Conservation (phyloP, 2,797 vertebrate genomes). For the Aeoliscus strigatus region DNA sequence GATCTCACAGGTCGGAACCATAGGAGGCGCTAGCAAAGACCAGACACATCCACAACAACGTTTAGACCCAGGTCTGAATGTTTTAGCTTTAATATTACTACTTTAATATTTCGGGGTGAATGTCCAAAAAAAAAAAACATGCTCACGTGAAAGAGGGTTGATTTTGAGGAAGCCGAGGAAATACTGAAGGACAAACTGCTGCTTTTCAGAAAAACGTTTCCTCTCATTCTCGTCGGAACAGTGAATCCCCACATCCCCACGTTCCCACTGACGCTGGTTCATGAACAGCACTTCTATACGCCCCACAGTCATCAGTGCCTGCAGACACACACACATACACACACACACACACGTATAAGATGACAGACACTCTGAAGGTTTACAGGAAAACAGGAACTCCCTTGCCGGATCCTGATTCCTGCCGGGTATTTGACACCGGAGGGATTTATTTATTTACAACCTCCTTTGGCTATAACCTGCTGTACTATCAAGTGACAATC, state of each 20-base stretch:
- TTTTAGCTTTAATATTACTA: no score
- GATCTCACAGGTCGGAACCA: constrained; percentile 72
- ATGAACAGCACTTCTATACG: constrained; percentile 75
- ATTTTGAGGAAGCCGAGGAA: constrained; percentile 71
- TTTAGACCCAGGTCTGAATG: no score
- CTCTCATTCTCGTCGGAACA: constrained; percentile 54
- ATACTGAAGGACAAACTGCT: constrained; percentile 75
- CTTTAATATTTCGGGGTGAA: no score
- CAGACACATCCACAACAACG: constrained; percentile 3
- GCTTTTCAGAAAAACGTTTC: constrained; percentile 51
- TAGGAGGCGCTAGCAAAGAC: constrained; percentile 37
- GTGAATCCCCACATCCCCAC: constrained; percentile 50
- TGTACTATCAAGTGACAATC: constrained; percentile 44
- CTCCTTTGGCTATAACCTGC: constrained; percentile 14
- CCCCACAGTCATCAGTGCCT: constrained; percentile 72
- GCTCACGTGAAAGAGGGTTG: constrained; percentile 54
- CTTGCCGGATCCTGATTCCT: constrained; percentile 48
- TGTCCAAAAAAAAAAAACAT: no score
- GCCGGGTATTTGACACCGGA: constrained; percentile 39
- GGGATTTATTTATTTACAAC: constrained; percentile 53
- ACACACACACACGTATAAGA: no score
- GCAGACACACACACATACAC: constrained; percentile 23
- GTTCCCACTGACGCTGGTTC: constrained; percentile 72
- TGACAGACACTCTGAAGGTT: no score
- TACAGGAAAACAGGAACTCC: constrained; percentile 27